A percentile compares a stretch with the other conserved stretches of the same genome.
Conservation (phyloP, 1,140 invertebrate genomes). For the Maniola jurtina region DNA sequence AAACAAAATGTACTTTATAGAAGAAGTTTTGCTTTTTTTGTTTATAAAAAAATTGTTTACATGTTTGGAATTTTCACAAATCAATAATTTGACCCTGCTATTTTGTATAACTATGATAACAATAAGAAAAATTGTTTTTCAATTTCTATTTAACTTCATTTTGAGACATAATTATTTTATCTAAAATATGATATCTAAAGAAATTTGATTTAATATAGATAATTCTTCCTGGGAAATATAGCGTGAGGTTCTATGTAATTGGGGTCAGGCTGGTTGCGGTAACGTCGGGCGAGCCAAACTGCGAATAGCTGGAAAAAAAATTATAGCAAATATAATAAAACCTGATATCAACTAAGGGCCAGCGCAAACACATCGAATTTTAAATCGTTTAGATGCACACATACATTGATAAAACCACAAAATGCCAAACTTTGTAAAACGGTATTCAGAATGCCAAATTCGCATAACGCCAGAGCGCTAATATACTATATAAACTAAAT, state of each 20-base stretch:
- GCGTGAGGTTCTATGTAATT: conserved; percentile 83
- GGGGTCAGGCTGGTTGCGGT: conserved; percentile 87
- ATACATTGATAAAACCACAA: too few species aligned
- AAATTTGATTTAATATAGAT: conserved; percentile 61
- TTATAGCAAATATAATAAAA: not conserved
- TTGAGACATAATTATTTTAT: not conserved
- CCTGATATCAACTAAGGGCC: too few species aligned
- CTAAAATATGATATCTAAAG: conserved; percentile 18
- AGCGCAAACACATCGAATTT: too few species aligned
- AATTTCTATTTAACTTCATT: conserved; percentile 11
- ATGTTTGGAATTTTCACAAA: not conserved
- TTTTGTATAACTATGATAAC: not conserved
- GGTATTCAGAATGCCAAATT: too few species aligned
- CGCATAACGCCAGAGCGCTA: too few species aligned
- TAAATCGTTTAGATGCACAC: too few species aligned
- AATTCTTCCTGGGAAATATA: conserved; percentile 84
- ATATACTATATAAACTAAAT: too few species aligned
- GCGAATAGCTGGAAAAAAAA: conserved; percentile 83
- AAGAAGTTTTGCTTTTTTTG: not conserved
- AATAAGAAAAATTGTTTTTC: not conserved
- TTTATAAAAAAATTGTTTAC: conserved; percentile 2
- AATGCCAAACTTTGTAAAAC: too few species aligned
- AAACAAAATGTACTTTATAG: too few species aligned
- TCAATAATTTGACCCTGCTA: not conserved
- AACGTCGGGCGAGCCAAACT: conserved; percentile 85